A percentile compares a stretch with the other conserved stretches of the same genome.
Evolutionary conservation across 2,113 vertebrate species (phyloP).

Genomic region (Ramphastos sulfuratus): DNA sequence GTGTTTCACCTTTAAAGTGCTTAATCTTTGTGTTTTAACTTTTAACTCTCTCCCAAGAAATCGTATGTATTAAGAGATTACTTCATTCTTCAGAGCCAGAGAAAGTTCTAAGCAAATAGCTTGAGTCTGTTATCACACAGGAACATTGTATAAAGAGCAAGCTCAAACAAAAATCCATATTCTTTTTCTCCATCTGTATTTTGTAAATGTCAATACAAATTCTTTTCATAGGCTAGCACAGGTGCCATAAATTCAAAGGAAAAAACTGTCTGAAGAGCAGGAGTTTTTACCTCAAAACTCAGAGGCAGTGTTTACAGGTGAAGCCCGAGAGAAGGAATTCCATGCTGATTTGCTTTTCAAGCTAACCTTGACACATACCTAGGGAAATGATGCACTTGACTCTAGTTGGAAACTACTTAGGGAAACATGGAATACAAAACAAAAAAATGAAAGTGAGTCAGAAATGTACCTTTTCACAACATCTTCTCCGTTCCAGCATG

Average conservation of each 20-base stretch:
- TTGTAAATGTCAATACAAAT: not conserved
- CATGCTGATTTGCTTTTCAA: not conserved
- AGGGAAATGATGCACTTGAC: not conserved
- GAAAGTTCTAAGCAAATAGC: not conserved
- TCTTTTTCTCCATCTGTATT: not conserved
- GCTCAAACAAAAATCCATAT: not conserved
- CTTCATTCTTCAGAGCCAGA: not conserved
- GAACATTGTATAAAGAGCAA: not conserved
- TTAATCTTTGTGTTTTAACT: slow-evolving; percentile 23
- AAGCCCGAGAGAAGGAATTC: not conserved
- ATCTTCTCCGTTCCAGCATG: slow-evolving; percentile 86
- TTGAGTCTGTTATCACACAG: not conserved
- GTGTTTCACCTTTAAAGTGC: not conserved
- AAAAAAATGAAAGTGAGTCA: not conserved
- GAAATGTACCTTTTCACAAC: slow-evolving; percentile 79
- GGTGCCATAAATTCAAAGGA: not conserved
- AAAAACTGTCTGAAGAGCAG: not conserved
- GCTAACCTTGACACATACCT: not conserved
- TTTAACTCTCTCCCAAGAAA: slow-evolving; percentile 28
- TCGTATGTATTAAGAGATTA: not conserved
- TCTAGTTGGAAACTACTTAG: accelerated
- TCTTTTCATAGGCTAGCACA: not conserved
- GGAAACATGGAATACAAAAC: not conserved
- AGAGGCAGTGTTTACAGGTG: not conserved
- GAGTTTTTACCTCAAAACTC: not conserved